Evolutionary conservation across 2,888 invertebrate species (phyloP), one percentile per base, ranked within the genome.

Genomic region (Melanostoma scalare): DNA sequence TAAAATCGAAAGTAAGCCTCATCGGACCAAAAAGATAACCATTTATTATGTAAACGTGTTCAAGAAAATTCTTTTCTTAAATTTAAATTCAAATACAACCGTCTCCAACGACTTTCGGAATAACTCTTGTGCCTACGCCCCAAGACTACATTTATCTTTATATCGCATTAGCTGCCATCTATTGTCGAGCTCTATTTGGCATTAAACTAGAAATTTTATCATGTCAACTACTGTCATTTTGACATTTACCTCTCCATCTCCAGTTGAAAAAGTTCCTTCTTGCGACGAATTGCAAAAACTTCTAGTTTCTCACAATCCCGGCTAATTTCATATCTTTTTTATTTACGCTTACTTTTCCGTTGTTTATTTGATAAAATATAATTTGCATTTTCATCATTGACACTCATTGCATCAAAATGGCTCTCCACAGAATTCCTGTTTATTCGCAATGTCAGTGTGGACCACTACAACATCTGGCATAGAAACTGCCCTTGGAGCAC

Each of bases 391-490:
- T 2, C 30, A 68, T 38, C 20, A 10, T 46, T 75, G 58, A 33
- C 31, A 75, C 50, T 69, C 40, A 79, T 33, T n/a, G 10, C 38
- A 52, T 67, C 74, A 84, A n/a, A 80, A 86, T 86, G 86, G 85
- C 86, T 85, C 50, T 79, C 20, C 75, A 76, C 76, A 79, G 69
- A 79, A 65, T 74, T 71, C 10, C 55, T 42, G 75, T 69, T n/a
- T 9, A 9, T 36, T 79, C 87, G 87, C 85, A 80, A 91, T 91
- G 95, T 95, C 95, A 92, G 93, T 95, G 91, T 95, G 95, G 95
- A 94, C 94, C 89, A 94, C 94, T 89, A 93, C 93, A 90, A 93
- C 93, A 88, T 93, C 93, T 91, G 94, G 92, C 88, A 89, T 93
- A 89, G 91, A 91, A 77, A 87, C 87, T 56, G 87, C 88, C 52